Conservation (phyloP, 2,113 vertebrate genomes). For the Oceanites oceanicus region DNA sequence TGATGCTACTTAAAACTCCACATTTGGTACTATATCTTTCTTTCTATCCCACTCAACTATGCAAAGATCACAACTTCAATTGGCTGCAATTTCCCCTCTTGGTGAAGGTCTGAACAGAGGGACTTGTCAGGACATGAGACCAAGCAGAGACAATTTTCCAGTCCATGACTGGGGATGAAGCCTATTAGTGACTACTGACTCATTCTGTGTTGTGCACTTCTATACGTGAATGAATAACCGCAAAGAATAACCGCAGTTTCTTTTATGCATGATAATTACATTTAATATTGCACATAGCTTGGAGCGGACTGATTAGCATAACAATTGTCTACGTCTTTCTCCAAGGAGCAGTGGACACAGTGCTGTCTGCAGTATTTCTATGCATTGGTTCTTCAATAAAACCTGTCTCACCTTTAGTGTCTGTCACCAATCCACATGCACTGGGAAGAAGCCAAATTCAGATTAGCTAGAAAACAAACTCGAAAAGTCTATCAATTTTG, state of each 20-base stretch:
- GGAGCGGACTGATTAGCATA: not conserved
- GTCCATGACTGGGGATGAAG: not conserved
- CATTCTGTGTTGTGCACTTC: not conserved
- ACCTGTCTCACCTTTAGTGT: not conserved
- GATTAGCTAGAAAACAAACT: not conserved
- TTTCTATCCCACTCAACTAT: not conserved
- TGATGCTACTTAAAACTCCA: not conserved
- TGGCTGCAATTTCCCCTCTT: not conserved
- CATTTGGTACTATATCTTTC: not conserved
- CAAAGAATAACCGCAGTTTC: not conserved
- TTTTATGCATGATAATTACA: not conserved
- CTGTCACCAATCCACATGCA: not conserved
- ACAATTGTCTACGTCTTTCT: not conserved
- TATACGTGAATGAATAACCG: not conserved
- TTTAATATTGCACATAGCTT: not conserved
- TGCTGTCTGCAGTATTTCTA: not conserved
- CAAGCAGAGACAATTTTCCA: not conserved
- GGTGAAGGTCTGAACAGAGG: not conserved
- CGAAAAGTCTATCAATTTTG: not conserved
- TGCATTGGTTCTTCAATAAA: not conserved
- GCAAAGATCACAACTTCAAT: not conserved
- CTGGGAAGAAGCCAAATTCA: not conserved
- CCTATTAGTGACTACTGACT: not conserved
- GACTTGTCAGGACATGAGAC: not conserved
- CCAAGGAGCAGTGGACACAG: not conserved